These are phyloP conservation scores for Antigone vipio DNA, from an alignment of 2,113 vertebrate species.

Conservation along the genomic window DNA sequence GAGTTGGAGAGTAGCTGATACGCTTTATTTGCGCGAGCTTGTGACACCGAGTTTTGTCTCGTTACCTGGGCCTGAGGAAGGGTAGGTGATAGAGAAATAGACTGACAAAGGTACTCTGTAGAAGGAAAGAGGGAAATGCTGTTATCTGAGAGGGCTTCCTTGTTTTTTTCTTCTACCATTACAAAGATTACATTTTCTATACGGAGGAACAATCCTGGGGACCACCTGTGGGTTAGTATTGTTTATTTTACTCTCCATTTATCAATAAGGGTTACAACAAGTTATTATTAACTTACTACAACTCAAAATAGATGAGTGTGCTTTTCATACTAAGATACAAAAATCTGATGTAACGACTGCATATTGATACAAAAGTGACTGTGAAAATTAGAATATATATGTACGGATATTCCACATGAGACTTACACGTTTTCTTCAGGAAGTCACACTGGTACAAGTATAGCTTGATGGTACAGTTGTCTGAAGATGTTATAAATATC, in stretches of 20 bases:
- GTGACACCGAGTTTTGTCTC: neutral
- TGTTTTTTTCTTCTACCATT: rapidly evolving
- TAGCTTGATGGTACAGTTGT: neutral
- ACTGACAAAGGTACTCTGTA: neutral
- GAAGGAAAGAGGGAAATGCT: neutral
- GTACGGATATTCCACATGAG: neutral
- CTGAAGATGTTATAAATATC: neutral
- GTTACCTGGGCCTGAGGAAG: neutral
- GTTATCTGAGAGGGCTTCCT: neutral
- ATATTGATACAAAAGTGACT: neutral
- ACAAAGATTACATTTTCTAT: neutral
- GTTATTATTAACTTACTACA: neutral
- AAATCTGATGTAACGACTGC: neutral
- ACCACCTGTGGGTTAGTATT: neutral
- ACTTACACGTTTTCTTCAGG: rapidly evolving
- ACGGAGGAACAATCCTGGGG: neutral
- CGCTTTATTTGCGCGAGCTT: neutral
- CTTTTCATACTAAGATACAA: neutral
- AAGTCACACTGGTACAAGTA: neutral
- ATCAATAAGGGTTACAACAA: neutral
- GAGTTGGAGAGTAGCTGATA: neutral
- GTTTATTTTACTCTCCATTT: neutral
- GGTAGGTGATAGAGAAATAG: neutral
- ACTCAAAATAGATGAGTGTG: neutral
- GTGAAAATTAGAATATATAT: neutral